These are phyloP conservation scores for Macrochelys suwanniensis DNA, from an alignment of 2,797 vertebrate species.

Conservation along the genomic window DNA sequence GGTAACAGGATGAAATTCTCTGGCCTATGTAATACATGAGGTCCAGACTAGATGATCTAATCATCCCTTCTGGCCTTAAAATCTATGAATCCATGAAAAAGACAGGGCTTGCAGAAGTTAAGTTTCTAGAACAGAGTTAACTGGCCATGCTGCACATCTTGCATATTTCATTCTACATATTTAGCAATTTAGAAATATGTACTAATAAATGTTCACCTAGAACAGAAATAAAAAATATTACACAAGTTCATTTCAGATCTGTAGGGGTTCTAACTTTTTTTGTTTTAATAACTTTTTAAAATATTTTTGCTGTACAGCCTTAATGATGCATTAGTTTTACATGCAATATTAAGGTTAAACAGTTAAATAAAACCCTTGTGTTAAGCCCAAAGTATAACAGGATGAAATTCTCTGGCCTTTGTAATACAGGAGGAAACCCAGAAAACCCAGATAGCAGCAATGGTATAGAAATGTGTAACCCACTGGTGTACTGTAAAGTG, in stretches of 20 bases:
- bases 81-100: too few relatives aligned
- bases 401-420: too few relatives aligned
- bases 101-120: too few relatives aligned
- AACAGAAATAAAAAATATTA: neutral
- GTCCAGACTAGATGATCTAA: too few relatives aligned
- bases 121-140: too few relatives aligned
- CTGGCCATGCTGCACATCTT: too few relatives aligned
- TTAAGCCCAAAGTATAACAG: too few relatives aligned
- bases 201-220: constrained; percentile 28
- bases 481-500: neutral
- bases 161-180: neutral
- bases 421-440: neutral
- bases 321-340: constrained; percentile 38
- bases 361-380: too few relatives aligned
- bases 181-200: neutral
- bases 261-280: neutral
- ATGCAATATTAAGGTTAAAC: neutral
- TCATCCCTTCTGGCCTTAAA: too few relatives aligned
- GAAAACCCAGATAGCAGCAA: neutral
- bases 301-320: neutral
- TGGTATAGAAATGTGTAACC: neutral
- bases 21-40: too few relatives aligned
- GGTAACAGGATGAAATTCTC: too few relatives aligned
- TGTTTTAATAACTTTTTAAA: constrained; percentile 36
- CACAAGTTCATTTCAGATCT: neutral